Conservation (phyloP, 2,888 invertebrate species). For the Drosophila barbarae region DNA sequence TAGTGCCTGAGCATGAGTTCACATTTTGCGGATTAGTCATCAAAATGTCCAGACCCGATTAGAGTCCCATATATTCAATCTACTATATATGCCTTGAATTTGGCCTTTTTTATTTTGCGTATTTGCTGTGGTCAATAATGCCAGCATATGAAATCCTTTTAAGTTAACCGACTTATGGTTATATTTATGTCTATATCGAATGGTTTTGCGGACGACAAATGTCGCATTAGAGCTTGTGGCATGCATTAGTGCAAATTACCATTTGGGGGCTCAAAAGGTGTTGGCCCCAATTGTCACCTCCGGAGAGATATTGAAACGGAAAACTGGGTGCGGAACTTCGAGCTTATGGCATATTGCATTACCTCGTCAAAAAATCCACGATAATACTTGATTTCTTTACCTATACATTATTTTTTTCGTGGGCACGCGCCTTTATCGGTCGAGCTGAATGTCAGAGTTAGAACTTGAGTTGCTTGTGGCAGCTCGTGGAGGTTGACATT, state of each 20-base stretch:
- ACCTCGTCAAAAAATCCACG: constrained; percentile 46
- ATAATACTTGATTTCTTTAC: constrained; percentile 39
- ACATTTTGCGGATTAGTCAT: constrained; percentile 58
- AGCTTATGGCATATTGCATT: constrained; percentile 54
- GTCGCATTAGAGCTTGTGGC: constrained; percentile 51
- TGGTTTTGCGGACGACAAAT: constrained; percentile 28
- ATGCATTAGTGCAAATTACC: constrained; percentile 67
- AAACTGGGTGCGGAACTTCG: constrained; percentile 65
- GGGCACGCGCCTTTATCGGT: constrained; percentile 73
- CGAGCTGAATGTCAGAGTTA: constrained; percentile 59
- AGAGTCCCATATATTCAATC: no score
- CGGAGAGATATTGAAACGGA: constrained; percentile 55
- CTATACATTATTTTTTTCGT: constrained; percentile 36
- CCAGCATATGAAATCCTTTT: neutral
- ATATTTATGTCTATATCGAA: constrained; percentile 48
- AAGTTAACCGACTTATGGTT: constrained; percentile 7
- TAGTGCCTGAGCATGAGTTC: constrained; percentile 45
- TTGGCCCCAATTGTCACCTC: constrained; percentile 76
- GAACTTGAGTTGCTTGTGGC: constrained; percentile 36
- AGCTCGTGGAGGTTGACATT: constrained; percentile 56
- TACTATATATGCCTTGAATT: neutral
- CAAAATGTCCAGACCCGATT: constrained; percentile 9
- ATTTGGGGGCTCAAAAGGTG: constrained; percentile 61
- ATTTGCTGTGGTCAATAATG: neutral
- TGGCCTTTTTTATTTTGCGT: neutral